These are phyloP conservation scores for Manacus vitellinus DNA, from an alignment of 2,113 vertebrate species.

Conservation along the genomic window DNA sequence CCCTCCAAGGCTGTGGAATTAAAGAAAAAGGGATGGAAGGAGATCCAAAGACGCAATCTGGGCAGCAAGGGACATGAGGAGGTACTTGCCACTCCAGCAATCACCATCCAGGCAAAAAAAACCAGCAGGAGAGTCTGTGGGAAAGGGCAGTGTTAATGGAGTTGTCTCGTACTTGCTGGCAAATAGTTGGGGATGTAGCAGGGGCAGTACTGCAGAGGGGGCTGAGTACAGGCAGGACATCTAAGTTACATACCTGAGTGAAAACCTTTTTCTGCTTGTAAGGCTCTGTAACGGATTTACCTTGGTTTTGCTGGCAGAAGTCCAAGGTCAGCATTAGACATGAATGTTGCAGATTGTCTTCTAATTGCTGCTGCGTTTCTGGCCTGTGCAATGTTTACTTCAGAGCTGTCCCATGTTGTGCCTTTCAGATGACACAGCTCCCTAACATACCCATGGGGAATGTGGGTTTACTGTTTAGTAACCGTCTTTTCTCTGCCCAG, in stretches of 20 bases:
- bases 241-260: not conserved
- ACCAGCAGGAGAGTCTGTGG: not conserved
- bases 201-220: not conserved
- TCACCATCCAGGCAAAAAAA: not conserved
- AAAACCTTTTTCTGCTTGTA: not conserved
- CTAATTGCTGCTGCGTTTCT: not conserved
- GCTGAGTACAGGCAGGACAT: not conserved
- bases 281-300: not conserved
- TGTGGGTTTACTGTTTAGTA: not conserved
- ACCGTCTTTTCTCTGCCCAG: not conserved
- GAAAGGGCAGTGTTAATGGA: not conserved
- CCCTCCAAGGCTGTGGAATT: not conserved
- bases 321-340: not conserved
- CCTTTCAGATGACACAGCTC: fast-evolving
- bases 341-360: not conserved
- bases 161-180: not conserved
- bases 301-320: not conserved
- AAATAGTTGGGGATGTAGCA: too few relatives aligned
- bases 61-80: fast-evolving
- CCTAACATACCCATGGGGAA: not conserved
- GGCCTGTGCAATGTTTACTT: not conserved
- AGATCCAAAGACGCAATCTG: not conserved
- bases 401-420: not conserved
- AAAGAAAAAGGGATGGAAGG: not conserved
- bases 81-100: not conserved